Conservation (phyloP, 1,140 invertebrate genomes). For the Euschistus heros region DNA sequence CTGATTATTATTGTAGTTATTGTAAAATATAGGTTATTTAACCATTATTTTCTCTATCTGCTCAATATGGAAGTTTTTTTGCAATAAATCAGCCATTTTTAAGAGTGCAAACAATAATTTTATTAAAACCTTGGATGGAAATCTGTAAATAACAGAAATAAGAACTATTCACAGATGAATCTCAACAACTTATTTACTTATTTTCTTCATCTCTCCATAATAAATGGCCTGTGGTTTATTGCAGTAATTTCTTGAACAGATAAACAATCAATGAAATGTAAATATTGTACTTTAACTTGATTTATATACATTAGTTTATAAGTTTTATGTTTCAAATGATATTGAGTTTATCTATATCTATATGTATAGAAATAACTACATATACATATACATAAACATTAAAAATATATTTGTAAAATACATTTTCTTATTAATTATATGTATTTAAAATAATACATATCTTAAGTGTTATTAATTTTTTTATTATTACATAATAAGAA, state of each 20-base stretch:
- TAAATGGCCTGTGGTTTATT: constrained; percentile 8
- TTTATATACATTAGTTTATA: constrained; percentile 15
- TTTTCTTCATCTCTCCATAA: no score
- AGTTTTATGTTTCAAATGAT: constrained; percentile 13
- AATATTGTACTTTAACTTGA: constrained; percentile 24
- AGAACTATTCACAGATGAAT: constrained; percentile 1
- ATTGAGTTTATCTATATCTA: constrained; percentile 13
- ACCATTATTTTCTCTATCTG: constrained; percentile 17
- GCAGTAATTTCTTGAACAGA: constrained; percentile 8
- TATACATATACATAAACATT: constrained; percentile 11
- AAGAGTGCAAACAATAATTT: background rate
- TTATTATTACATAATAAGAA: constrained; percentile 9
- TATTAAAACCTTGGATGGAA: background rate
- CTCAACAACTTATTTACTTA: background rate
- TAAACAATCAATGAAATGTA: constrained; percentile 21
- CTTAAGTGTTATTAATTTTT: constrained; percentile 9
- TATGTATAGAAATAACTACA: constrained; percentile 6
- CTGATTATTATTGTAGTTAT: constrained; percentile 13
- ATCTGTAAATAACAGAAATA: background rate
- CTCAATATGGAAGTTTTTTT: constrained; percentile 5
- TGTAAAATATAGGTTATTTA: constrained; percentile 16
- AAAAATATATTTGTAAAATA: constrained; percentile 10
- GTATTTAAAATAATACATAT: constrained; percentile 9
- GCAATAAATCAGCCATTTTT: constrained; percentile 12
- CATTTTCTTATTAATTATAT: constrained; percentile 4